Evolutionary conservation across 2,113 vertebrate species (phyloP).

Genomic region (Perccottus glenii): DNA sequence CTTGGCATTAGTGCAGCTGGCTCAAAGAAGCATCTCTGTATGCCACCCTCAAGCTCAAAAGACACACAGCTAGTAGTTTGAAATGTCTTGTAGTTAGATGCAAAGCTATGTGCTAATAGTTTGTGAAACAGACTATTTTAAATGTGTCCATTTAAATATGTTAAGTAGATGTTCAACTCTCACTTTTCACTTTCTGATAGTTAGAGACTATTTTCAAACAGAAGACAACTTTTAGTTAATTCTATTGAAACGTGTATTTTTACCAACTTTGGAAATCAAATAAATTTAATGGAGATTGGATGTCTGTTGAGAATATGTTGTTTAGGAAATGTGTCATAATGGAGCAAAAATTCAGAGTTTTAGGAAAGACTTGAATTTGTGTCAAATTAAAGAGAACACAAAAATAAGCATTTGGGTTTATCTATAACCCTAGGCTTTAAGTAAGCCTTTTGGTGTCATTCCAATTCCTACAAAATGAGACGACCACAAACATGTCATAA

Average conservation of each 20-base stretch:
- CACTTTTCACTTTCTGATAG: neutral
- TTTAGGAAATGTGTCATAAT: conserved; percentile 19
- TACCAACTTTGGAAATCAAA: conserved; percentile 4
- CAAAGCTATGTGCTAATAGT: neutral
- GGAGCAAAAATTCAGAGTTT: conserved; percentile 14
- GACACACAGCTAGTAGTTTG: neutral
- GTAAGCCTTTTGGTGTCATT: conserved; percentile 49
- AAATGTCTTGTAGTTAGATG: neutral
- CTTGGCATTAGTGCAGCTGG: conserved; percentile 32
- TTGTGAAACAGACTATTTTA: neutral
- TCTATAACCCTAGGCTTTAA: conserved; percentile 54
- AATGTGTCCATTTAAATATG: neutral
- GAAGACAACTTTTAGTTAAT: conserved; percentile 12
- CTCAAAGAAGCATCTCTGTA: conserved; percentile 3
- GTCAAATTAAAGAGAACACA: conserved; percentile 40
- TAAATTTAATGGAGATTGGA: neutral
- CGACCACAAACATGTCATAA: conserved; percentile 14
- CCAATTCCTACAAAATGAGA: conserved; percentile 13
- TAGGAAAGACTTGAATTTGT: conserved; percentile 42
- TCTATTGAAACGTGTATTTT: conserved; percentile 10
- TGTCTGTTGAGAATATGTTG: conserved; percentile 9
- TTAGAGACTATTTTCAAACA: too few species aligned
- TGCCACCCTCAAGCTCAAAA: neutral
- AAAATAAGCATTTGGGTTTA: conserved; percentile 37
- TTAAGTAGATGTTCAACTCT: neutral